These are phyloP conservation scores for Clamator glandarius DNA, from an alignment of 2,797 vertebrate species.

Conservation along the genomic window DNA sequence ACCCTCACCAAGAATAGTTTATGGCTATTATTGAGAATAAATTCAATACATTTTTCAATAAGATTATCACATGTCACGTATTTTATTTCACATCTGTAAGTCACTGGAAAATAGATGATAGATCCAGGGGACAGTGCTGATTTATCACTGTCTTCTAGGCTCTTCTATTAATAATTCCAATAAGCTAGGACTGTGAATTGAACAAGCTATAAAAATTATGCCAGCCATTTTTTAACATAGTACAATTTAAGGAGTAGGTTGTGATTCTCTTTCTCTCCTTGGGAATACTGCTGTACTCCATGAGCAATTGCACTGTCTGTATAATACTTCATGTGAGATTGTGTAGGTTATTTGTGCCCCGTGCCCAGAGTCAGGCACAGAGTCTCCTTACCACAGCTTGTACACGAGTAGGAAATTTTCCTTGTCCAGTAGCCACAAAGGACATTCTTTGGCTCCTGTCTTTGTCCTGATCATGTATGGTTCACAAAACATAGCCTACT, in stretches of 20 bases:
- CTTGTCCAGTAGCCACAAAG: fast-evolving
- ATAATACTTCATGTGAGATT: not conserved
- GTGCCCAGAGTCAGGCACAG: not conserved
- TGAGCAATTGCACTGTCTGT: not conserved
- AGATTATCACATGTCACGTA: not conserved
- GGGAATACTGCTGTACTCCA: not conserved
- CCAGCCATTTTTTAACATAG: not conserved
- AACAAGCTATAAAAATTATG: not conserved
- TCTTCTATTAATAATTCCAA: not conserved
- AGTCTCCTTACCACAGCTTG: not conserved
- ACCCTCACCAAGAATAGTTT: not conserved
- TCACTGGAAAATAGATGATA: not conserved
- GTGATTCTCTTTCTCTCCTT: not conserved
- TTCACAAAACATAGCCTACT: not conserved
- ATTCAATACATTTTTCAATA: not conserved
- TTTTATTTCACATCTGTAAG: not conserved
- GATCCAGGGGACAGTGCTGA: not conserved
- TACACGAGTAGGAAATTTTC: fast-evolving
- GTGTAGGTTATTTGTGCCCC: not conserved
- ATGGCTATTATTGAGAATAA: not conserved
- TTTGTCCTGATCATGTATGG: not conserved
- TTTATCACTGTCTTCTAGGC: not conserved
- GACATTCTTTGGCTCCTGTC: not conserved
- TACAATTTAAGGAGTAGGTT: not conserved
- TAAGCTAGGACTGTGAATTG: not conserved